These are phyloP conservation scores for Noctua fimbriata DNA, from an alignment of 2,888 invertebrate species.

Conservation along the genomic window DNA sequence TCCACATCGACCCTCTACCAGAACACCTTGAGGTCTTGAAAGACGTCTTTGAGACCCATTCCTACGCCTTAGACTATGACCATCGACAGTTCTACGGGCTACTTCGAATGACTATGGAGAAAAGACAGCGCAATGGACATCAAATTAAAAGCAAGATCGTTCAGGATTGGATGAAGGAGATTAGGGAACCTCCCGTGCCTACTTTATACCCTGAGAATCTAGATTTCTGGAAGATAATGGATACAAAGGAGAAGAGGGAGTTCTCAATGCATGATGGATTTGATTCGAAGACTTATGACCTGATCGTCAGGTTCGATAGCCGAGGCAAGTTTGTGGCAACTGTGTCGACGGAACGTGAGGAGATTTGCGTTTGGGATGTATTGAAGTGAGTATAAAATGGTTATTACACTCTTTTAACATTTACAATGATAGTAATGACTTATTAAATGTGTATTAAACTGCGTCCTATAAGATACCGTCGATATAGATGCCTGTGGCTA, in stretches of 20 bases:
- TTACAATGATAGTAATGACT: background rate
- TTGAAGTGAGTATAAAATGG: conserved; percentile 76
- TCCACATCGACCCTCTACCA: conserved; percentile 86
- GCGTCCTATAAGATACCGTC: background rate
- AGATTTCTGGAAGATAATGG: conserved; percentile 82
- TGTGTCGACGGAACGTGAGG: conserved; percentile 93
- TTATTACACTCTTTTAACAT: background rate
- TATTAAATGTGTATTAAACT: background rate
- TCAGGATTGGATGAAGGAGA: conserved; percentile 84
- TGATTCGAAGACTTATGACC: conserved; percentile 90
- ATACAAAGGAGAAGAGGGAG: conserved; percentile 79
- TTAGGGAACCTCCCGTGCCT: conserved; percentile 90
- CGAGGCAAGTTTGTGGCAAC: conserved; percentile 94
- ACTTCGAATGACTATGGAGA: conserved; percentile 82
- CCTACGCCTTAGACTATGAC: conserved; percentile 94
- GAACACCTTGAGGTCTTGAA: conserved; percentile 91
- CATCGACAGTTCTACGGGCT: conserved; percentile 95
- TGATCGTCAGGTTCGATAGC: conserved; percentile 91
- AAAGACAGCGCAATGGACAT: conserved; percentile 78
- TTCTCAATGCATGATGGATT: conserved; percentile 82
- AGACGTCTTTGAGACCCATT: conserved; percentile 93
- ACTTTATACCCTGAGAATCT: conserved; percentile 91
- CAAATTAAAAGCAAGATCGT: conserved; percentile 82
- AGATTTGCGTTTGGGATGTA: conserved; percentile 96
- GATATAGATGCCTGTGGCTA: too few relatives aligned